phyloP scores from a whole-genome alignment of 30 jellyfish, hydroid and myxozoan species.

The Chrysaora quinquecirrha region DNA sequence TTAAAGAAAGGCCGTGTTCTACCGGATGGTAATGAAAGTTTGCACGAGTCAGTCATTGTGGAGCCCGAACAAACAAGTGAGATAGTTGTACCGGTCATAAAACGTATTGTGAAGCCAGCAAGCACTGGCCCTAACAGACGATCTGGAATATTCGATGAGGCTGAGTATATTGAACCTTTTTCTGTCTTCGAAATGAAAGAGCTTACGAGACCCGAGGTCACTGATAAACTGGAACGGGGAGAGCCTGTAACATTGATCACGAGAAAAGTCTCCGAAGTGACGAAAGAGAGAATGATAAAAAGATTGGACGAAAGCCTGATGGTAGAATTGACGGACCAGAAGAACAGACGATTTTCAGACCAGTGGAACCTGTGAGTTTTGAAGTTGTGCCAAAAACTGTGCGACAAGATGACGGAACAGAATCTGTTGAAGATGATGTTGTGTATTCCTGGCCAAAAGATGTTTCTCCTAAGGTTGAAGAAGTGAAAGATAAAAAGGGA shows the following conservation, averaged over 20 bases:
- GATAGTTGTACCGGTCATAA: conserved; percentile 31
- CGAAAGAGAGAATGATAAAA: conserved; percentile 8
- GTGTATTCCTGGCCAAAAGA: conserved; percentile 72
- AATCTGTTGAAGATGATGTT: conserved; percentile 56
- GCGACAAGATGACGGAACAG: conserved; percentile 67
- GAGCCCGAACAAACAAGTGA: conserved; percentile 50
- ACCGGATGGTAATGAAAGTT: conserved; percentile 70
- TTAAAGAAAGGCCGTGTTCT: conserved; percentile 32
- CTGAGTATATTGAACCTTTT: conserved; percentile 74
- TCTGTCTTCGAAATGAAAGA: conserved; percentile 52
- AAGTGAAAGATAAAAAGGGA: conserved; percentile 69
- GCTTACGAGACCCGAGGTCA: conserved; percentile 33
- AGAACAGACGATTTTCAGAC: conserved; percentile 35
- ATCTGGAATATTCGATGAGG: conserved; percentile 38
- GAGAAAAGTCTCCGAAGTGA: conserved; percentile 4
- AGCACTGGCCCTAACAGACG: not conserved
- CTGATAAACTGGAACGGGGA: conserved; percentile 32
- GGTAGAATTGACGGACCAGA: conserved; percentile 49
- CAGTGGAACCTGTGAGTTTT: conserved; percentile 60
- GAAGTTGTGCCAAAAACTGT: conserved; percentile 41
- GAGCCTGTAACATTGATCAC: not conserved
- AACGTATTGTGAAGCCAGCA: conserved; percentile 18
- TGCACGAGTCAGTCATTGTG: not conserved
- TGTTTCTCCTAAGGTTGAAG: conserved; percentile 63
- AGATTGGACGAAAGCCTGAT: conserved; percentile 3